phyloP scores from a whole-genome alignment of 2,797 vertebrate genomes.

The Mus minutoides region DNA sequence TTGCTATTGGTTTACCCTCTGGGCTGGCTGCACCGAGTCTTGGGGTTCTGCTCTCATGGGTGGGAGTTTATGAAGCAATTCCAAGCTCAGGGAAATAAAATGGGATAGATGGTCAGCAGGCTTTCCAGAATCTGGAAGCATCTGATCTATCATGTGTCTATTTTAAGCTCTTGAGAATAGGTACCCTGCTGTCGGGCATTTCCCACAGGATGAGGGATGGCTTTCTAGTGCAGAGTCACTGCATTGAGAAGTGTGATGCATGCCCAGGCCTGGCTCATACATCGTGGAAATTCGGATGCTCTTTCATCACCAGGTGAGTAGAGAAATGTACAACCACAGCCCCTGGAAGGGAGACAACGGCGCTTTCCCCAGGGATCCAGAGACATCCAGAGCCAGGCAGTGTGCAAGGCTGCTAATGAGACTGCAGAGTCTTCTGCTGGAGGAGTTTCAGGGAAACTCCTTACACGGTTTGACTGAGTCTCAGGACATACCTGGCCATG shows the following conservation, averaged over 20 bases:
- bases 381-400: background rate
- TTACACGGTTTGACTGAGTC: background rate
- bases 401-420: conserved; percentile 19
- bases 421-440: background rate
- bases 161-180: conserved; percentile 76
- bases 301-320: conserved; percentile 57
- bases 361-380: background rate
- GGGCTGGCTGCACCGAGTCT: conserved; percentile 70
- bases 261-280: background rate
- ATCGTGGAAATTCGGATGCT: conserved; percentile 50
- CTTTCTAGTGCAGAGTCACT: conserved; percentile 52
- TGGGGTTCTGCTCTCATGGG: conserved; percentile 72
- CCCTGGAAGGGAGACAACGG: background rate
- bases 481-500: background rate
- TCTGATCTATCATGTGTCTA: conserved; percentile 83
- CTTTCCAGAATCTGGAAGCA: conserved; percentile 78
- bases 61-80: conserved; percentile 81
- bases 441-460: background rate
- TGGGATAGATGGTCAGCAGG: conserved; percentile 77
- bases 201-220: conserved; percentile 71
- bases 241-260: conserved; percentile 54
- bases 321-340: background rate
- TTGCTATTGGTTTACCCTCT: background rate
- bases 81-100: conserved; percentile 81
- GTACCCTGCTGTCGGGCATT: conserved; percentile 62